Evolutionary conservation across 1,140 invertebrate genomes (phyloP).

Genomic region (Gerris buenoi): DNA sequence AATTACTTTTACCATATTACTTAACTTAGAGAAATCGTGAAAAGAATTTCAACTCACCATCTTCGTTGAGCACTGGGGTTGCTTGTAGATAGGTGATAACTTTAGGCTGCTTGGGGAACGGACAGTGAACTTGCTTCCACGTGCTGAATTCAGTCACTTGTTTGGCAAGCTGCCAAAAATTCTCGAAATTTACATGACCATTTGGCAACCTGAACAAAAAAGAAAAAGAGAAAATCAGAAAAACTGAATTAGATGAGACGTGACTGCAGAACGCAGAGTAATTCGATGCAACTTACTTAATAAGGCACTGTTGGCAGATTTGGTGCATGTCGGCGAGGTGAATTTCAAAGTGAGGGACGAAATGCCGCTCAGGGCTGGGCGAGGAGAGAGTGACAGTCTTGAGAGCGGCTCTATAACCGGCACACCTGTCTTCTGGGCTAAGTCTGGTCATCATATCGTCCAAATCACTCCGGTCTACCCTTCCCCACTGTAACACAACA

Average conservation of each 20-base stretch:
- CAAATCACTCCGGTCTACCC: constrained; percentile 6
- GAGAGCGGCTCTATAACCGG: constrained; percentile 14
- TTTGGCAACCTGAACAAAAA: constrained; percentile 11
- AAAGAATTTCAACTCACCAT: constrained; percentile 8
- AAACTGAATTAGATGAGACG: no score
- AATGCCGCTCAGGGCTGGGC: background rate
- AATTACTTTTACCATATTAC: no score
- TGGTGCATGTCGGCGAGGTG: constrained; percentile 12
- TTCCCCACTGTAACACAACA: constrained; percentile 14
- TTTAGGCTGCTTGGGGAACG: constrained; percentile 14
- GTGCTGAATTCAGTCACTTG: constrained; percentile 62
- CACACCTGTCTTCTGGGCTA: constrained; percentile 8
- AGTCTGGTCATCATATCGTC: constrained; percentile 2
- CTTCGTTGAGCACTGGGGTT: constrained; percentile 14
- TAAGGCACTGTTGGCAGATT: constrained; percentile 16
- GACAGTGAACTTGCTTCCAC: constrained; percentile 41
- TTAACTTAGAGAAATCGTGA: no score
- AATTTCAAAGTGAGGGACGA: constrained; percentile 14
- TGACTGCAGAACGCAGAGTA: no score
- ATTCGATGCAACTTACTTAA: constrained; percentile 17
- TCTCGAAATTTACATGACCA: constrained; percentile 64
- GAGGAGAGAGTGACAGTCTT: constrained; percentile 3
- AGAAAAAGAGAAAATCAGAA: background rate
- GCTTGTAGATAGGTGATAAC: constrained; percentile 17
- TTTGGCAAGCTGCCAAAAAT: constrained; percentile 40